Percentiles rank a stretch among this genome's conserved stretches.
Evolutionary conservation across 2,888 invertebrate species (phyloP).

Genomic region (Campoletis raptor): DNA sequence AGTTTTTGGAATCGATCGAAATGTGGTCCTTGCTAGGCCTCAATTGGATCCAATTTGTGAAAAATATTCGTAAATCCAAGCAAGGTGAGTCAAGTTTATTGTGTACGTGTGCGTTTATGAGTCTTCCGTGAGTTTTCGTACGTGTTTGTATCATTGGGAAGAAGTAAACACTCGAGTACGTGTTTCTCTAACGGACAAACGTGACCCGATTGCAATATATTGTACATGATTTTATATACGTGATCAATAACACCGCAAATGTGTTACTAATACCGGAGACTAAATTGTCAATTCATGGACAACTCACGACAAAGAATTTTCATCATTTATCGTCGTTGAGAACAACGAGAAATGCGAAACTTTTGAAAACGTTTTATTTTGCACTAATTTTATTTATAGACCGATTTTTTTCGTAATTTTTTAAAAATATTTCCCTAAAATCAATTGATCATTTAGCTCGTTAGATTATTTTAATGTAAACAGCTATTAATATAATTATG

Average conservation of each 20-base stretch:
- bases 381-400: not conserved
- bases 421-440: not conserved
- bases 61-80: slow-evolving; percentile 72
- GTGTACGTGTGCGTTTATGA: slow-evolving; percentile 18
- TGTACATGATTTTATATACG: slow-evolving; percentile 17
- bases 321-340: slow-evolving; percentile 14
- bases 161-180: slow-evolving; percentile 11
- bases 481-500: too few relatives aligned
- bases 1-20: slow-evolving; percentile 76
- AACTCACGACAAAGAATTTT: slow-evolving; percentile 19
- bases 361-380: not conserved
- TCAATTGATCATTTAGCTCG: not conserved
- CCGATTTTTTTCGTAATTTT: not conserved
- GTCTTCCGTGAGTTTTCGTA: not conserved
- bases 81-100: slow-evolving; percentile 72
- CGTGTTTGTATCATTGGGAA: slow-evolving; percentile 13
- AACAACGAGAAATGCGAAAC: not conserved
- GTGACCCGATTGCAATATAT: slow-evolving; percentile 61
- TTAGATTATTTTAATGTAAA: not conserved
- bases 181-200: slow-evolving; percentile 38
- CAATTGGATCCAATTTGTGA: slow-evolving; percentile 80
- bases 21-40: slow-evolving; percentile 80
- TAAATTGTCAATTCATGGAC: slow-evolving; percentile 24
- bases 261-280: slow-evolving; percentile 4
- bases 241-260: slow-evolving; percentile 37